phyloP scores from a whole-genome alignment of 1,140 invertebrate species.

The Eciton burchellii region DNA sequence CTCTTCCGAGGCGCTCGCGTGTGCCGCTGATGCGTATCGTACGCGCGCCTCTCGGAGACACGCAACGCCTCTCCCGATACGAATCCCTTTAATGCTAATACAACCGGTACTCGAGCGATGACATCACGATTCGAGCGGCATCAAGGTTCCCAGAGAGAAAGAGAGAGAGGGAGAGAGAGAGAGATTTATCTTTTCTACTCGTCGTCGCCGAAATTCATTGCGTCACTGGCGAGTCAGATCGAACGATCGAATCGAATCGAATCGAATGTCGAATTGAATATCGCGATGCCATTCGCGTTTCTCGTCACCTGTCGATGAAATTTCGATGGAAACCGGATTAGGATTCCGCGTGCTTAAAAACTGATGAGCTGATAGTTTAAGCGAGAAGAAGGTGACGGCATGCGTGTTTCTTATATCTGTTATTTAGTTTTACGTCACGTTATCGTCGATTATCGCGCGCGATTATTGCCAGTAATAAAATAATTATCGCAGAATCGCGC shows the following conservation, averaged over 20 bases:
- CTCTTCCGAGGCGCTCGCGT: not conserved
- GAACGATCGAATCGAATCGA: too few relatives aligned
- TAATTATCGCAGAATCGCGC: not conserved
- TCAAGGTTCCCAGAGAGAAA: not conserved
- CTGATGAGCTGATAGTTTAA: not conserved
- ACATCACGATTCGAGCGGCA: not conserved
- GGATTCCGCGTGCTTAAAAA: not conserved
- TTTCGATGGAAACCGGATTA: too few relatives aligned
- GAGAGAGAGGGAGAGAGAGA: too few relatives aligned
- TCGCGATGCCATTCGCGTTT: too few relatives aligned
- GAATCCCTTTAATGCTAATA: constrained; percentile 1
- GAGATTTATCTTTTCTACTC: not conserved
- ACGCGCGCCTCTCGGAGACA: not conserved
- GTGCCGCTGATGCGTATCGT: not conserved
- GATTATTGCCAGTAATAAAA: not conserved
- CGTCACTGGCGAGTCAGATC: too few relatives aligned
- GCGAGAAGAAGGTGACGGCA: too few relatives aligned
- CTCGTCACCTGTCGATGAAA: too few relatives aligned
- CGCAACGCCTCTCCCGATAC: constrained; percentile 14
- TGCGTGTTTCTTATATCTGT: not conserved
- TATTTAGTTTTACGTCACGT: not conserved
- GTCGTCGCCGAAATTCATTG: not conserved
- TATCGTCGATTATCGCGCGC: not conserved
- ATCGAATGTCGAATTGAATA: too few relatives aligned
- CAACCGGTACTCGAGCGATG: constrained; percentile 5